Conservation (phyloP, 2,888 invertebrate species). For the Aplocera efformata region DNA sequence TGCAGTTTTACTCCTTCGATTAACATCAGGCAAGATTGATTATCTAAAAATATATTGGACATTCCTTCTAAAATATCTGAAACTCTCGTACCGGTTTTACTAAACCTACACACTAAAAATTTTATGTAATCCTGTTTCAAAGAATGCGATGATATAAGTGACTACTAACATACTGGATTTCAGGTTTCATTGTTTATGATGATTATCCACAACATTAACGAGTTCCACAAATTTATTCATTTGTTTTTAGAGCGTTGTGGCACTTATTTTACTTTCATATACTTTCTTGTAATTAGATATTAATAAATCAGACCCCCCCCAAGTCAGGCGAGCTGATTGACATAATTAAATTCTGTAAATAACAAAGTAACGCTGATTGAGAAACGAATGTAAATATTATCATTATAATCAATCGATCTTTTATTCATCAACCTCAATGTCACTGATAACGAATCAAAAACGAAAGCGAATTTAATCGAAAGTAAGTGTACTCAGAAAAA, state of each 20-base stretch:
- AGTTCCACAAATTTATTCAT: constrained; percentile 8
- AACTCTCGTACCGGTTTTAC: background rate
- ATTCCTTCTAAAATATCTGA: background rate
- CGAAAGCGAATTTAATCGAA: constrained; percentile 39
- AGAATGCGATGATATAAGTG: constrained; percentile 16
- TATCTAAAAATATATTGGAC: background rate
- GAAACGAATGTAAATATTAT: constrained; percentile 21
- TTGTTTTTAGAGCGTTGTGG: background rate
- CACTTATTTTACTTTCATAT: background rate
- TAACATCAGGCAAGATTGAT: constrained; percentile 12
- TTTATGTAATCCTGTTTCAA: constrained; percentile 20
- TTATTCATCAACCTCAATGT: constrained; percentile 30
- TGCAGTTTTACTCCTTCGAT: constrained; percentile 19
- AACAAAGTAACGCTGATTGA: constrained; percentile 4
- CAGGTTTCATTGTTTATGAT: constrained; percentile 13
- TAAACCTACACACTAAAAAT: constrained; percentile 9
- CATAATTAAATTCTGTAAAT: constrained; percentile 6
- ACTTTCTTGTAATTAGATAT: constrained; percentile 3
- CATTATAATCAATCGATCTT: constrained; percentile 35
- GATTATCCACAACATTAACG: constrained; percentile 15
- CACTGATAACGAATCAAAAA: constrained; percentile 36
- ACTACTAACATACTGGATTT: constrained; percentile 32
- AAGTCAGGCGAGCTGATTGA: constrained; percentile 1
- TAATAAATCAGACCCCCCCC: background rate
- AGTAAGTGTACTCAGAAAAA: constrained; percentile 44